phyloP scores from a whole-genome alignment of 2,888 invertebrate species.

The Zonitis immaculata region DNA sequence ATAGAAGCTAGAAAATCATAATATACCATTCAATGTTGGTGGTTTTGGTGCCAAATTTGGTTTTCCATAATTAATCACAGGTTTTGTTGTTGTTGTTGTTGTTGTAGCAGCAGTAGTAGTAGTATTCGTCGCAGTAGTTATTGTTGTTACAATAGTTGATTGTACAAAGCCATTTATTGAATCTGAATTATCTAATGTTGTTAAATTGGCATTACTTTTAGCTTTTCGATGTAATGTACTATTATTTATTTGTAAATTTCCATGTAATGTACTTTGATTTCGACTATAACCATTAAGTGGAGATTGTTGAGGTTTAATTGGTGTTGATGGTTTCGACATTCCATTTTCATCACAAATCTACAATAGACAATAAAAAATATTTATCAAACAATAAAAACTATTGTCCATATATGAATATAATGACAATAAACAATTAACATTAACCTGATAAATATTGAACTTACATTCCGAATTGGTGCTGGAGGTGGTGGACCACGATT shows the following conservation, averaged over 20 bases:
- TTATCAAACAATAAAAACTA: not conserved
- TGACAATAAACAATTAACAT: constrained; percentile 4
- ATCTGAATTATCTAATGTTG: constrained; percentile 33
- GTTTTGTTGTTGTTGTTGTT: constrained; percentile 24
- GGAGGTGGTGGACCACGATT: constrained; percentile 77
- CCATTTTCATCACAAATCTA: constrained; percentile 14
- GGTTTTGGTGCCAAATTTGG: constrained; percentile 83
- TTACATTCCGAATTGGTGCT: constrained; percentile 57
- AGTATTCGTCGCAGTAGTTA: no score
- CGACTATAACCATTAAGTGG: constrained; percentile 10
- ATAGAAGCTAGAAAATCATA: not conserved
- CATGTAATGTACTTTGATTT: constrained; percentile 12
- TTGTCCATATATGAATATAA: no score
- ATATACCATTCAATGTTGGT: constrained; percentile 53
- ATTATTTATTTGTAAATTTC: constrained; percentile 28
- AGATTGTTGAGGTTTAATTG: constrained; percentile 3
- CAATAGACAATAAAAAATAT: no score
- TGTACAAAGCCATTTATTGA: constrained; percentile 26
- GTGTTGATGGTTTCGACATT: constrained; percentile 4
- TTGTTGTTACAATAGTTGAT: no score
- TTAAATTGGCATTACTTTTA: constrained; percentile 44
- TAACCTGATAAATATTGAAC: constrained; percentile 17
- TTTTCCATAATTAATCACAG: constrained; percentile 64
- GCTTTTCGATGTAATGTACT: constrained; percentile 46
- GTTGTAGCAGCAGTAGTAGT: no score